Evolutionary conservation across 2,797 vertebrate species (phyloP), one percentile per base, ranked within the genome.

Genomic region (Esox lucius): DNA sequence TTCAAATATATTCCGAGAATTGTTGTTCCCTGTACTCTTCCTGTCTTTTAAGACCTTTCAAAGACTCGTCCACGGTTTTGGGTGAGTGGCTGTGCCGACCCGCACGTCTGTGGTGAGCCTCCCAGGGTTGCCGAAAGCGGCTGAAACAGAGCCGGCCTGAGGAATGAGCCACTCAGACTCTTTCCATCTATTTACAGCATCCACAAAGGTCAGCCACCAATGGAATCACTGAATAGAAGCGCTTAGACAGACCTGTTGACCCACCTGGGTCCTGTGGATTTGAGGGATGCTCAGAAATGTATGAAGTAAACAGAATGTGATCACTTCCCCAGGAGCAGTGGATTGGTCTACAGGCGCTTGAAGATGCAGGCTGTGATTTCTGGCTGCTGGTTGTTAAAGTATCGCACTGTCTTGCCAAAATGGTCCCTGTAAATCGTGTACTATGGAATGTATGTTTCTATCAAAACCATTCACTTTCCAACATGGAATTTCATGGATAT

Each of bases 141-240:
- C 72, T 75, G 77, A 84, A 67, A 28, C 46, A 24, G 67, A 31
- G 28, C 28, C 62, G 64, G 49, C 33, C 56, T 68, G 51, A 70
- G 68, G 59, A 78, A 74, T 49, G 71, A 24, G 26, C 70, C 28
- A 65, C 68, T 78, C 77, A 74, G 31, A 75, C 59, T 73, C 56
- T 72, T 79, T 75, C 71, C 65, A 61, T 66, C 70, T n/a, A 61
- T 84, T 81, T 68, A 62, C 64, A 80, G 71, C n/a, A 75, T 80
- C 79, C 66, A 35, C 77, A 74, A 77, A 61, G 59, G 46, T 74
- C 78, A 77, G 3, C 0, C 72, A n/a, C 53, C 22, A n/a, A n/a
- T 17, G 46, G 17, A 24, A 28, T 72, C 46, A 42, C 64, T 35
- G 7, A 33, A 49, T 35, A 49, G 5, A 28, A 56, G n/a, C 42